phyloP scores from a whole-genome alignment of 2,888 invertebrate genomes.

The Cosmia pyralina region DNA sequence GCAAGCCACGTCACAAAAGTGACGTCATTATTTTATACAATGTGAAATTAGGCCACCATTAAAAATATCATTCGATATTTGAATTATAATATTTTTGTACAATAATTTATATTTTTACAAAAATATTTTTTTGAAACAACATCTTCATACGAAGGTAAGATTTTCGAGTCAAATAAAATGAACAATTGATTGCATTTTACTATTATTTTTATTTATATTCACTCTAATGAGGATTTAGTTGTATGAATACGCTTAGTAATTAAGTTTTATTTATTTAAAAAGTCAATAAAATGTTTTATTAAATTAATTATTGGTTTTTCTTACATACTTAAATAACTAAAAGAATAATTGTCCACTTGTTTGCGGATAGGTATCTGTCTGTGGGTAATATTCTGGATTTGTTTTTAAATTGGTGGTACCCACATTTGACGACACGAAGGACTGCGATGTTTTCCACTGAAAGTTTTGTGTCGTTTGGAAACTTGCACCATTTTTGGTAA shows the following conservation, averaged over 20 bases:
- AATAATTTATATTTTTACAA: slow-evolving; percentile 53
- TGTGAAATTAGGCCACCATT: slow-evolving; percentile 31
- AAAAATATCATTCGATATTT: slow-evolving; percentile 54
- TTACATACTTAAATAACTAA: slow-evolving; percentile 8
- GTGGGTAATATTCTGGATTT: slow-evolving; percentile 3
- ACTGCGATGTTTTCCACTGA: slow-evolving; percentile 12
- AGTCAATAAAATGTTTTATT: slow-evolving; percentile 88
- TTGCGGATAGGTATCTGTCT: background rate
- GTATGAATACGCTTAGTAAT: slow-evolving; percentile 87
- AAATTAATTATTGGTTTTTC: slow-evolving; percentile 54
- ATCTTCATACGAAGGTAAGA: slow-evolving; percentile 22
- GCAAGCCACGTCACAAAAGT: slow-evolving; percentile 10
- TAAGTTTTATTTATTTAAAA: slow-evolving; percentile 89
- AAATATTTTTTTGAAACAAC: slow-evolving; percentile 39
- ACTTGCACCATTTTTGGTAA: slow-evolving; percentile 6
- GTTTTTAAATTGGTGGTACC: background rate
- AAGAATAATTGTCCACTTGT: background rate
- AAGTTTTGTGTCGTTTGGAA: slow-evolving; percentile 32
- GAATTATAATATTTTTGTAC: slow-evolving; percentile 59
- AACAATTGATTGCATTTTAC: slow-evolving; percentile 82
- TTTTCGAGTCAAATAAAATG: slow-evolving; percentile 64
- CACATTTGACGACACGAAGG: background rate
- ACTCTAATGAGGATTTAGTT: slow-evolving; percentile 76
- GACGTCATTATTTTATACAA: slow-evolving; percentile 30
- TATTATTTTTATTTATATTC: slow-evolving; percentile 80